Evolutionary conservation across 1,140 invertebrate species (phyloP), one percentile per base, ranked within the genome.

Genomic region (Octopus sinensis): DNA sequence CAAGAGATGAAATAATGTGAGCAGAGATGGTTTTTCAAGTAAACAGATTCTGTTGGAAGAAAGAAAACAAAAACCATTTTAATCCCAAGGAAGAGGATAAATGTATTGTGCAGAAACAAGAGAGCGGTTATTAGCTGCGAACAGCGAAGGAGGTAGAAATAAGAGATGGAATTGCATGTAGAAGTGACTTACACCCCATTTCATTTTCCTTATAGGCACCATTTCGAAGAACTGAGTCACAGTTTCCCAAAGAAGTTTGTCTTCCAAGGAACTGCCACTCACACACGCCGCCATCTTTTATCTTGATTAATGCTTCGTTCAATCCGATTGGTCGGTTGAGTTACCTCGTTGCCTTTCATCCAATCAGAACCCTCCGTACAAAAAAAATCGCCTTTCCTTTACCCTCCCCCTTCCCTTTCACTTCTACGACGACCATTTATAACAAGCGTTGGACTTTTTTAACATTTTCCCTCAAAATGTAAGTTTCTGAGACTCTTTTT

Each of bases 201-300:
- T 87, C 81, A 88, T 86, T 80, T 84, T 84, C 80, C 87, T 77
- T 51, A 87, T 82, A 30, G 87, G 87, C 76, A 88, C 86, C 87
- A 88, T 88, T 83, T 88, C 85, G 80, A 88, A 84, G 76, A 88
- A 88, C 76, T 88, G 87, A 68, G 82, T 81, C 23, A 81, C 83
- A 80, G 86, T 84, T 52, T 85, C 84, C 23, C 82, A 79, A 54
- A 87, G 82, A 80, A 85, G 82, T 76, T 84, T 56, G 56, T 85
- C 76, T 71, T 78, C 73, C 30, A 79, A 71, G 23, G 73, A 80
- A 54, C 7, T 68, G 51, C 62, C 68, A 53, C 78, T 79, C 53
- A 81, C 83, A 84, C 84, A 86, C 43, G 86, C 84, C 68, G 86
- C 86, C 86, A 86, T 86, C 30, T 77, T 85, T 85, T 79, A 12